Evolutionary conservation across 1,140 invertebrate genomes (phyloP), one percentile per base, ranked within the genome.

Genomic region (Wasmannia auropunctata): DNA sequence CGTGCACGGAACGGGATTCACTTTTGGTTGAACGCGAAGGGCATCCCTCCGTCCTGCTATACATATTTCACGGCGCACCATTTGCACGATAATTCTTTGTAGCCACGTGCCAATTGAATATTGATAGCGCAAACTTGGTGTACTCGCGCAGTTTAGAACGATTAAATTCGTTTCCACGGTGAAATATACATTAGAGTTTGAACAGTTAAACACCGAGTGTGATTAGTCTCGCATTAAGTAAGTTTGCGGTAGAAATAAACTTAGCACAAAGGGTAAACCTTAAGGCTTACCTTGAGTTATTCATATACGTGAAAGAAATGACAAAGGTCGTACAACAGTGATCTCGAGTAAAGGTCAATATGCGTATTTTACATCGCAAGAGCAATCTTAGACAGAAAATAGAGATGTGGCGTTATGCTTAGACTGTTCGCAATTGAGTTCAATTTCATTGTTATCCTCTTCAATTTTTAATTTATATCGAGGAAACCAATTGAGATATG

Each of bases 31-130:
- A 81, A 63, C 70, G 85, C 81, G 84, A 91, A 89, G 85, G 86
- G 77, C 87, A 87, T 92, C 91, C 62, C 91, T 86, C n/a, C 84
- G 62, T 19, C n/a, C 67, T 58, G 79, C 58, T 92, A 43, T 43
- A 87, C 91, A 92, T 91, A 91, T 92, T 91, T 91, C 49, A 92
- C n/a, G 84, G 62, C 65, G 86, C 77, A 88, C 87, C 60, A 75
- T 80, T 80, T 37, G 69, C 34, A 28, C 34, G 76, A 46, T 86
- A 89, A 72, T 74, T 63, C 70, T 51, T 60, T 43, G 28, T 31
- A 56, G 34, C 65, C 77, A 37, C 65, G 67, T 46, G 79, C 79
- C 79, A 31, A 74, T 83, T 43, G 67, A 62, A 58, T 72, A 72
- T 81, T 72, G 60, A 81, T 40, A 16, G 28, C 58, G 43, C 58